Evolutionary conservation across 2,888 invertebrate species (phyloP).

Genomic region (Eulithis testata): DNA sequence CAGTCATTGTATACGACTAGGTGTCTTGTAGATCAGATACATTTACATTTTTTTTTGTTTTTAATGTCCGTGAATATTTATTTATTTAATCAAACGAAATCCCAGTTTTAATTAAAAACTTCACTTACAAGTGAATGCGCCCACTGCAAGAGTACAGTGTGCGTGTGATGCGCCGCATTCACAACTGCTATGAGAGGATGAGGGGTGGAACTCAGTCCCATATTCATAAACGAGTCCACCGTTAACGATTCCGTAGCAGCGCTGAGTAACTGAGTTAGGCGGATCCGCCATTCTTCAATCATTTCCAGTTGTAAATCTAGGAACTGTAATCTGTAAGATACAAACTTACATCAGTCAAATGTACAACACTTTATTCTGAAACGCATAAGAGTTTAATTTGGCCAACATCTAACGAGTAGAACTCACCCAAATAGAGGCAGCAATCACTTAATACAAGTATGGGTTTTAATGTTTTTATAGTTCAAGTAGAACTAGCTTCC

Average conservation of each 20-base stretch:
- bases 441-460: no score
- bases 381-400: no score
- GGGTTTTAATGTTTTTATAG: no score
- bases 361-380: not conserved
- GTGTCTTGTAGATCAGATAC: no score
- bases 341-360: not conserved
- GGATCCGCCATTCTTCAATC: conserved; percentile 95
- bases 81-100: no score
- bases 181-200: conserved; percentile 85
- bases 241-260: conserved; percentile 59
- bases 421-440: no score
- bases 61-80: no score
- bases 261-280: conserved; percentile 90
- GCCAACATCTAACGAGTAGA: no score
- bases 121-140: conserved; percentile 50
- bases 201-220: conserved; percentile 52
- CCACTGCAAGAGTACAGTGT: conserved; percentile 76
- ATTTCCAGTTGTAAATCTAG: conserved; percentile 94
- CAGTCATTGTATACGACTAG: no score
- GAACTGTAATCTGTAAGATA: conserved; percentile 88
- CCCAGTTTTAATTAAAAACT: no score
- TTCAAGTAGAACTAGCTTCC: no score
- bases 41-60: no score
- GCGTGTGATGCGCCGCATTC: conserved; percentile 75
- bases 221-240: conserved; percentile 58